These are phyloP conservation scores for Drosophila orena DNA, from an alignment of 1,140 invertebrate genomes.

Conservation along the genomic window DNA sequence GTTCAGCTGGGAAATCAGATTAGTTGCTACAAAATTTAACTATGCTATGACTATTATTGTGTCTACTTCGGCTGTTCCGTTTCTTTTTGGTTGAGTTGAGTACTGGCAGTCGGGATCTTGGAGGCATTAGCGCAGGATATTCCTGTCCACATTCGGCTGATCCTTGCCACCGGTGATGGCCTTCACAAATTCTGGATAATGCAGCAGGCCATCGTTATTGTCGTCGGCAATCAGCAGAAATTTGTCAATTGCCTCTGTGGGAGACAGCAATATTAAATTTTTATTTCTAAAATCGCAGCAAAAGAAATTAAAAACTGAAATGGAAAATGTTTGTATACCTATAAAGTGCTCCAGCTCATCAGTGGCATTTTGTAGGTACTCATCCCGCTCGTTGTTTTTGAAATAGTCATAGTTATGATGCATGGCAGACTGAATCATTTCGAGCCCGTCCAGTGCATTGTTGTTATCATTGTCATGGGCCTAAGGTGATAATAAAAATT, in stretches of 20 bases:
- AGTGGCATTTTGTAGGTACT: constrained; percentile 69
- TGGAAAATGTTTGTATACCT: constrained; percentile 44
- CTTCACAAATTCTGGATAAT: constrained; percentile 90
- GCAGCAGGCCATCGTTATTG: constrained; percentile 91
- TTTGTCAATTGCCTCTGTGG: constrained; percentile 90
- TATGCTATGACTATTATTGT: constrained; percentile 72
- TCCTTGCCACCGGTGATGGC: constrained; percentile 75
- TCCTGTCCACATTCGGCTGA: constrained; percentile 52
- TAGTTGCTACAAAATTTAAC: constrained; percentile 57
- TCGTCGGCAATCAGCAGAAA: constrained; percentile 91
- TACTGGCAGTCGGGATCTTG: background rate
- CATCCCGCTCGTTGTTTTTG: constrained; percentile 67
- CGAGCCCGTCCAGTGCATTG: constrained; percentile 91
- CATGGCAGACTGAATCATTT: constrained; percentile 89
- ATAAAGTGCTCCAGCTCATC: constrained; percentile 82
- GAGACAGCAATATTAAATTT: constrained; percentile 10
- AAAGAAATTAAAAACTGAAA: background rate
- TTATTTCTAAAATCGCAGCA: too few species aligned
- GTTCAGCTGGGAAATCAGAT: constrained; percentile 48
- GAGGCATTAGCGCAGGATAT: constrained; percentile 54
- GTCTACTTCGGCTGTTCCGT: constrained; percentile 17
- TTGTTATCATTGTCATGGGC: constrained; percentile 89
- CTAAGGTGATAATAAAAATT: constrained; percentile 79
- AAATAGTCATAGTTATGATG: constrained; percentile 85
- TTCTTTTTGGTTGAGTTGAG: background rate